Percentiles rank a stretch among this genome's conserved stretches.
Conservation (phyloP, 2,888 invertebrate species). For the Cetonia aurata region DNA sequence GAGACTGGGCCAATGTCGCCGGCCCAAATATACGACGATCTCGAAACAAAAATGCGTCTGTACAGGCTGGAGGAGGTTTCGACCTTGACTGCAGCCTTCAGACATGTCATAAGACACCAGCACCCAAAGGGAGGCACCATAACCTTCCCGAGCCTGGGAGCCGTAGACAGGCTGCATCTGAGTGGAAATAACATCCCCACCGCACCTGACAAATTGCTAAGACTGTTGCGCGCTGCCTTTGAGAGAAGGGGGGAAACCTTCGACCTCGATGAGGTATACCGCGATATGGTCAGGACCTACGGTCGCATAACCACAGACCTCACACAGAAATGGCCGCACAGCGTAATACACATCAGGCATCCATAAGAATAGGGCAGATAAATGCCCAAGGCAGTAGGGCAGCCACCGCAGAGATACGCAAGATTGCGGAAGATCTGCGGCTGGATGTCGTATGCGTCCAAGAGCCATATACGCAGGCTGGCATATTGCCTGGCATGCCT, state of each 20-base stretch:
- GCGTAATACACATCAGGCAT: constrained; percentile 17
- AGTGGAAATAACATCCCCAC: constrained; percentile 3
- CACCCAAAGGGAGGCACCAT: constrained; percentile 19
- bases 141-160: constrained; percentile 27
- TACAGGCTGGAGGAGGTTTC: not conserved
- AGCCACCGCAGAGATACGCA: constrained; percentile 3
- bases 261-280: constrained; percentile 10
- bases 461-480: constrained; percentile 13
- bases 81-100: not conserved
- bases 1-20: too few species aligned
- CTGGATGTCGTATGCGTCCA: constrained; percentile 33
- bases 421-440: constrained; percentile 2
- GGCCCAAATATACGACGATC: too few species aligned
- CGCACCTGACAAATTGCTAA: not conserved
- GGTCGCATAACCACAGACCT: constrained; percentile 21
- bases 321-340: constrained; percentile 31
- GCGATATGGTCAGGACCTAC: constrained; percentile 20
- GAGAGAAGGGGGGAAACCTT: constrained; percentile 27
- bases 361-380: constrained; percentile 25
- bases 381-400: constrained; percentile 10
- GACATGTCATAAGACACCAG: constrained; percentile 9
- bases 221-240: not conserved
- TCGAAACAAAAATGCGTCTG: too few species aligned
- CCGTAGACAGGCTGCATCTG: constrained; percentile 32
- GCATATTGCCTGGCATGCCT: not conserved